Evolutionary conservation across 2,888 invertebrate species (phyloP), one percentile per base, ranked within the genome.

Genomic region (Coremacera marginata): DNA sequence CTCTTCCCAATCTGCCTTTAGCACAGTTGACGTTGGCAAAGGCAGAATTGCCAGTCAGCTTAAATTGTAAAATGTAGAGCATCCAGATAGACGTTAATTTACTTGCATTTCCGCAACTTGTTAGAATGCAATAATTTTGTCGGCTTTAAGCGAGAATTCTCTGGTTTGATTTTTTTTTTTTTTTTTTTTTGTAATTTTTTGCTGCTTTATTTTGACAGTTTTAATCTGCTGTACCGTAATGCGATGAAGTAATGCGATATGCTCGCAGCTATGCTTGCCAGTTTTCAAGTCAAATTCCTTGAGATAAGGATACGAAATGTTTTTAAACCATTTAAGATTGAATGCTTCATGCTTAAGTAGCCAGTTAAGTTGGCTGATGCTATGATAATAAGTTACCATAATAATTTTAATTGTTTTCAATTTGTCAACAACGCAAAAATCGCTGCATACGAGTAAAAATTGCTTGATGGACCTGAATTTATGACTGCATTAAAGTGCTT

Each of bases 61-160:
- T 60, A 27, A 60, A 60, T 25, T 60, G 60, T 44, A 9, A 67
- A 67, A 67, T 67, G 44, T 67, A 22, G 67, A 67, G 67, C 67
- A 67, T 5, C 0, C 60, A 34, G 63, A 9, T 31, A 34, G 63
- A 9, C 44, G 14, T 16, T 63, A 31, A n/a, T 57, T 22, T 9
- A 57, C 37, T 44, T 71, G 60, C 31, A 57, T 57, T 71, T 71
- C 71, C 37, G 57, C 71, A 71, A 71, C 71, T 57, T 71, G 57
- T 71, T 71, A 31, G 44, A 71, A 52, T 55, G 57, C 57, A 70
- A 70, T 70, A 55, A 55, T 55, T 55, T 55, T 55, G 70, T 55
- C 70, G 57, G 27, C 68, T 68, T 68, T 37, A 22, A 25, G 49
- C 22, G 49, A 44, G 68, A 25, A 22, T 49, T 25, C 22, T 31